phyloP scores from a whole-genome alignment of 2,797 vertebrate species.

The Trichosurus vulpecula region DNA sequence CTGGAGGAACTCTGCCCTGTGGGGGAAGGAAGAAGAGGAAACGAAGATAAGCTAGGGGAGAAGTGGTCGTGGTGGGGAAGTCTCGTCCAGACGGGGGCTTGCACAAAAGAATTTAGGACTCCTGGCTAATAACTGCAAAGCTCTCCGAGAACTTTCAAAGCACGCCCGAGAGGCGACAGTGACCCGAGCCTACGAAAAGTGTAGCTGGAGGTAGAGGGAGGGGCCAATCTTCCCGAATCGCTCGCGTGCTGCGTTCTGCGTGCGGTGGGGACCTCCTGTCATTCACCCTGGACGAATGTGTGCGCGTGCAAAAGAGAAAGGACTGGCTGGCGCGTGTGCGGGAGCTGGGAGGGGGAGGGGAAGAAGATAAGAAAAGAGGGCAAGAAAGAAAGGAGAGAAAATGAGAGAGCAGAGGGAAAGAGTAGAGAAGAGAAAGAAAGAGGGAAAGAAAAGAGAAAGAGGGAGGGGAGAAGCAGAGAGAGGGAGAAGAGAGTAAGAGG shows the following conservation, averaged over 20 bases:
- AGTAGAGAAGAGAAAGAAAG: too few relatives aligned
- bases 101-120: neutral
- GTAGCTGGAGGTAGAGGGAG: neutral
- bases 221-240: neutral
- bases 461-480: too few relatives aligned
- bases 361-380: too few relatives aligned
- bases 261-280: slow-evolving; percentile 61
- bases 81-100: neutral
- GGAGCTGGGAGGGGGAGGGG: neutral
- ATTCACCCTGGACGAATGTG: slow-evolving; percentile 23
- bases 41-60: neutral
- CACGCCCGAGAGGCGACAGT: neutral
- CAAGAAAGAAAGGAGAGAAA: too few relatives aligned
- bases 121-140: neutral
- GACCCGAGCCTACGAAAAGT: too few relatives aligned
- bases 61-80: neutral
- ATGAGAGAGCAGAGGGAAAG: too few relatives aligned
- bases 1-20: neutral
- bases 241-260: neutral
- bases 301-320: neutral
- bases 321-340: neutral
- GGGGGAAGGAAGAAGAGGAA: neutral
- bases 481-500: too few relatives aligned
- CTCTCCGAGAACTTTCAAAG: neutral
- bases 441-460: too few relatives aligned